Evolutionary conservation across 2,113 vertebrate genomes (phyloP).

Genomic region (Tragelaphus buxtoni): DNA sequence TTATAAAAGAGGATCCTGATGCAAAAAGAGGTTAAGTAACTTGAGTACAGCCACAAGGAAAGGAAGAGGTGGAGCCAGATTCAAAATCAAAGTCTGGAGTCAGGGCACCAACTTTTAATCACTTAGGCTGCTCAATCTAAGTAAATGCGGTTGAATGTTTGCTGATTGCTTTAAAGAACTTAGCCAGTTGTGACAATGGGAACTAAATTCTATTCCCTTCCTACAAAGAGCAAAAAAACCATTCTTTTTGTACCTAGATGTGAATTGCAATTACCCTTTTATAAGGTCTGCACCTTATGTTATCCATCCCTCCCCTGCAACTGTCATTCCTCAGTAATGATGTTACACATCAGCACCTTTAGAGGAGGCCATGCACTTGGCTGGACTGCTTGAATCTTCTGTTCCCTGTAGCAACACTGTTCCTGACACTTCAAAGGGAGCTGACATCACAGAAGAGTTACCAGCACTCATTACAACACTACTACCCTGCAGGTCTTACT

Average conservation of each 20-base stretch:
- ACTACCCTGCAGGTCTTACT: not conserved
- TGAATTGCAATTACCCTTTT: not conserved
- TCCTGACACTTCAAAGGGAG: not conserved
- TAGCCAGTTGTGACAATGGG: not conserved
- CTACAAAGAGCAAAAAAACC: not conserved
- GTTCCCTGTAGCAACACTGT: not conserved
- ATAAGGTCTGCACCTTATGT: not conserved
- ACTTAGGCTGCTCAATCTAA: not conserved
- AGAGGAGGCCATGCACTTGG: not conserved
- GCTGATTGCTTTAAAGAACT: not conserved
- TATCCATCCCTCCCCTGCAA: not conserved
- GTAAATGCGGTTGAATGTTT: not conserved
- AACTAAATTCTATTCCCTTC: not conserved
- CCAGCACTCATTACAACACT: not conserved
- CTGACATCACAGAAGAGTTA: not conserved
- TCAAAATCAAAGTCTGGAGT: not conserved
- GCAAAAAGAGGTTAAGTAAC: not conserved
- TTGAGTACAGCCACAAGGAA: not conserved
- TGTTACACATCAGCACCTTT: not conserved
- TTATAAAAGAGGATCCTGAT: not conserved
- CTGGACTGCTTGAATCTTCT: not conserved
- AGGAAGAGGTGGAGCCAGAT: not conserved
- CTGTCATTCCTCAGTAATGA: not conserved
- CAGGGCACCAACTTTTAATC: not conserved
- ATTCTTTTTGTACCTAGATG: not conserved